Percentiles rank a stretch among this genome's conserved stretches.
These are phyloP conservation scores for Elysia chlorotica DNA, from an alignment of 1,140 invertebrate species.

Conservation along the genomic window DNA sequence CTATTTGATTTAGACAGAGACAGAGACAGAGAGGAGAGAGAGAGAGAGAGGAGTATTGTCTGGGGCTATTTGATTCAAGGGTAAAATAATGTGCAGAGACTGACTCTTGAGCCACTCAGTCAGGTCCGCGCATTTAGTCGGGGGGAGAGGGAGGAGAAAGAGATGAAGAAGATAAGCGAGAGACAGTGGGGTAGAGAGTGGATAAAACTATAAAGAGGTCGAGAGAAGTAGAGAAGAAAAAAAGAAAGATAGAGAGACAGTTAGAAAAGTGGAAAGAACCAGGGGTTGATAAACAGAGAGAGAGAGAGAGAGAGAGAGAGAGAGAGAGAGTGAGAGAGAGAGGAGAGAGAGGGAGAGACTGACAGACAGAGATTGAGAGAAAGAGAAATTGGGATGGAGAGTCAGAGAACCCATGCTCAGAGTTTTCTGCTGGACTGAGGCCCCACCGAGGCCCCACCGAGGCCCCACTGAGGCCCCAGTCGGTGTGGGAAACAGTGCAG, in stretches of 20 bases:
- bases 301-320: slow-evolving; percentile 1
- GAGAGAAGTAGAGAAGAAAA: neutral
- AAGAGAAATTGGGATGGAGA: neutral
- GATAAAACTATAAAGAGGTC: neutral
- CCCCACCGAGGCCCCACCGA: neutral
- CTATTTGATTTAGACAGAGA: no score
- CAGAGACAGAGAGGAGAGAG: no score
- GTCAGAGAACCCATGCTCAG: neutral
- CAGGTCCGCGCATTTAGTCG: neutral
- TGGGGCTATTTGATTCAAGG: no score
- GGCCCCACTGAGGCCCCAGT: neutral
- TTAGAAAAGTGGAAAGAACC: neutral
- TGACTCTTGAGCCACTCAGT: neutral
- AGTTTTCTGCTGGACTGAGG: neutral
- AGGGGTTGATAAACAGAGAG: neutral
- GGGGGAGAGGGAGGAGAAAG: neutral
- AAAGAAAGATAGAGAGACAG: neutral
- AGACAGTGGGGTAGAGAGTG: neutral
- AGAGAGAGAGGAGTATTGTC: no score
- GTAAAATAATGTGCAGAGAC: no score
- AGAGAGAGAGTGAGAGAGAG: neutral
- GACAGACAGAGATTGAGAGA: neutral
- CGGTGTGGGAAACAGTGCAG: neutral
- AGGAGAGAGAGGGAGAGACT: neutral
- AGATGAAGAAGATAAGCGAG: neutral